A percentile compares a stretch with the other conserved stretches of the same genome.
Conservation (phyloP, 2,113 vertebrate genomes). For the Oryctolagus cuniculus region mOryCun1.1 NC_091434.1:85666001-85666500, state of each 20-base stretch:
- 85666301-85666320: conserved; percentile 66
- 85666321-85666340: conserved; percentile 5
- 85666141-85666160: conserved; percentile 63
- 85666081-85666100: conserved; percentile 32
- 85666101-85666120: conserved; percentile 44
- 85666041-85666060: conserved; percentile 38
- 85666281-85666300: conserved; percentile 78
- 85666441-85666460: neutral
- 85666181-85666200: conserved; percentile 75
- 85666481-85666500: neutral
- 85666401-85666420: neutral
- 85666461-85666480: neutral
- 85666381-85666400: neutral
- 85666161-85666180: conserved; percentile 52
- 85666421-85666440: neutral
- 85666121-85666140: conserved; percentile 44
- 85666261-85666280: conserved; percentile 75
- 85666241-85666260: conserved; percentile 76
- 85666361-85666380: conserved; percentile 4
- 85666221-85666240: conserved; percentile 81
- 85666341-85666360: conserved; percentile 4
- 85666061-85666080: conserved; percentile 11
- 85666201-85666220: conserved; percentile 81
- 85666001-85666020: neutral
- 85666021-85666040: conserved; percentile 39